Evolutionary conservation across 2,113 vertebrate genomes (phyloP).

Genomic region (Chaetodon trifascialis): DNA sequence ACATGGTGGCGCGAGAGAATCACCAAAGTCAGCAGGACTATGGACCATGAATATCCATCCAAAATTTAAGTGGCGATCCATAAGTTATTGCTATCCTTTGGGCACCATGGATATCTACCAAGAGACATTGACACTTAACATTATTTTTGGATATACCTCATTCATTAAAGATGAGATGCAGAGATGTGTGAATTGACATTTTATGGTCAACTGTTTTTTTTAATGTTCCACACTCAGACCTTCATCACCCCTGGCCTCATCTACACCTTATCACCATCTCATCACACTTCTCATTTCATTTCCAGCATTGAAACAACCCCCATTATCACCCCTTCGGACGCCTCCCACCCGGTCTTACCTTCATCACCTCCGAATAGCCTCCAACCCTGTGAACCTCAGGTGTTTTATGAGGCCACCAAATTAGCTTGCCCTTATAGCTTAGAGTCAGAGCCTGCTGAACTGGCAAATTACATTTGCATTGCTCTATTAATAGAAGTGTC

Average conservation of each 20-base stretch:
- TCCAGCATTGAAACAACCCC: conserved; percentile 27
- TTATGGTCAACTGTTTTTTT: background rate
- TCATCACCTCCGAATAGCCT: conserved; percentile 58
- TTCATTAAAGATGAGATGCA: background rate
- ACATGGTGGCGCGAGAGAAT: too few relatives aligned
- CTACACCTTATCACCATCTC: conserved; percentile 11
- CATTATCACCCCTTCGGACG: conserved; percentile 39
- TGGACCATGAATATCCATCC: background rate
- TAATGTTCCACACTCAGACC: conserved; percentile 8
- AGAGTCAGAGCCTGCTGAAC: conserved; percentile 78
- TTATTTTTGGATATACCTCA: background rate
- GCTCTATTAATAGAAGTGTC: conserved; percentile 73
- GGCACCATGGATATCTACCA: too few relatives aligned
- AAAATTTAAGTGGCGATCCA: too few relatives aligned
- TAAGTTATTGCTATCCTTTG: too few relatives aligned
- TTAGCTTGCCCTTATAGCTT: conserved; percentile 69
- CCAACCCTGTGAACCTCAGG: conserved; percentile 61
- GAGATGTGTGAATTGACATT: conserved; percentile 2
- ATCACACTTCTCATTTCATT: conserved; percentile 40
- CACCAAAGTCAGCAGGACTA: too few relatives aligned
- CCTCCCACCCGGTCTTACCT: conserved; percentile 13
- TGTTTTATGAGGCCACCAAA: conserved; percentile 73
- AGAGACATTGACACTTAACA: background rate
- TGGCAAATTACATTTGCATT: conserved; percentile 83
- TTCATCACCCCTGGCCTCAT: conserved; percentile 28